Conservation (phyloP, 2,797 vertebrate genomes). For the Chaenodraco wilsoni region DNA sequence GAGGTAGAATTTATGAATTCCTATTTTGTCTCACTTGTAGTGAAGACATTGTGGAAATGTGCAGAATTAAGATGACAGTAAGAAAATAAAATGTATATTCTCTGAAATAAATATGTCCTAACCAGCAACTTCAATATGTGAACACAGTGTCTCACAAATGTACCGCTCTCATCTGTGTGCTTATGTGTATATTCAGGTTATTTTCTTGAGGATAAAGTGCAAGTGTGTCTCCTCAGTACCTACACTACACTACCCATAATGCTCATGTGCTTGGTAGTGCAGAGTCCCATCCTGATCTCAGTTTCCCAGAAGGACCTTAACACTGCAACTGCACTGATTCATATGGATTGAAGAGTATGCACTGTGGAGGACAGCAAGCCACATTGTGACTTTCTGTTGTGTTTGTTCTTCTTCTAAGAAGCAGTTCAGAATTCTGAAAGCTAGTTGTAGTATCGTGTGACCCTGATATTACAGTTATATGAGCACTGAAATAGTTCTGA, state of each 20-base stretch:
- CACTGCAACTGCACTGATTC: slow-evolving; percentile 24
- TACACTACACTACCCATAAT: slow-evolving; percentile 46
- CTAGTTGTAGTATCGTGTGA: neutral
- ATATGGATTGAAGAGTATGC: slow-evolving; percentile 15
- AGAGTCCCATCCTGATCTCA: slow-evolving; percentile 54
- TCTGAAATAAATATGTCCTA: slow-evolving; percentile 1
- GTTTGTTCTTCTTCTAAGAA: neutral
- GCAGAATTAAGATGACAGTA: slow-evolving; percentile 18
- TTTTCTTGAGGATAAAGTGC: slow-evolving; percentile 69
- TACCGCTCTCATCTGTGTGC: slow-evolving; percentile 8
- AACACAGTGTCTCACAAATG: slow-evolving; percentile 9
- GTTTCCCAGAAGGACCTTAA: slow-evolving; percentile 49
- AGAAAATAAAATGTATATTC: slow-evolving; percentile 33
- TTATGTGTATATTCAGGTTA: slow-evolving; percentile 22
- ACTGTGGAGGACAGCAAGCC: neutral
- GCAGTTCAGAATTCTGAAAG: slow-evolving; percentile 21
- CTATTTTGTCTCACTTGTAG: slow-evolving; percentile 3
- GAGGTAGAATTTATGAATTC: slow-evolving; percentile 28
- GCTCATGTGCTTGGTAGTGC: slow-evolving; percentile 33
- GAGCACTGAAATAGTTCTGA: slow-evolving; percentile 14
- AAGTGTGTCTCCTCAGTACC: slow-evolving; percentile 45
- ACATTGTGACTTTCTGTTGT: slow-evolving; percentile 1
- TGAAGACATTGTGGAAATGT: slow-evolving; percentile 17
- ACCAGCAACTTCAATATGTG: slow-evolving; percentile 12
- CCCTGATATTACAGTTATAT: neutral